Evolutionary conservation across 2,113 vertebrate species (phyloP), one percentile per base, ranked within the genome.

Genomic region (Xyliphius kryptos): DNA sequence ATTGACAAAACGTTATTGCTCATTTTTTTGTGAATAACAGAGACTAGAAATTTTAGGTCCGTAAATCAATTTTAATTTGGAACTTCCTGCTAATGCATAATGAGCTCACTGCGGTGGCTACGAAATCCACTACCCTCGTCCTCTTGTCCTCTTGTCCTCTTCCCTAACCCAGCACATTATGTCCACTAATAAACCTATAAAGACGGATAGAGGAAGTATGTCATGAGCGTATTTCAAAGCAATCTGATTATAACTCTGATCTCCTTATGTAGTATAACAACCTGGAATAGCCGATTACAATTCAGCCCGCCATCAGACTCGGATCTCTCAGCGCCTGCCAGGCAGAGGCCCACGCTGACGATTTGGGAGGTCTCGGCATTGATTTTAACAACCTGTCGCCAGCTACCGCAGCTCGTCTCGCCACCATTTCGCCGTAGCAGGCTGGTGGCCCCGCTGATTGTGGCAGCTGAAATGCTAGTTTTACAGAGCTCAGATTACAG

Each of bases 211-310:
- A 32, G 65, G 76, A 85, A 82, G 70, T 85, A 78, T 86, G 82
- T 80, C 84, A 85, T 72, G 76, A 73, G 80, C 79, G 85, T 67
- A 86, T 87, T 88, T 76, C 77, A 77, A 75, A 71, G 73, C 80
- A 90, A 90, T 87, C 87, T 86, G 89, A 91, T 91, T 90, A 91
- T 69, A 73, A 77, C 79, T 77, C 80, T 88, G 87, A 91, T 87
- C 86, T 82, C 83, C 84, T 89, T 87, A 87, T 88, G 81, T 56
- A 69, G 74, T 83, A 87, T 82, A 83, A 81, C 81, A 80, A 87
- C 83, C 80, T 79, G 83, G 87, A 87, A 86, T 81, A 85, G 70
- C 72, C 32, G 85, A 86, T 91, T 87, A 88, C 77, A 73, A 69
- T 81, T 77, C 80, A 80, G 80, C 72, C 36, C 77, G 67, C n/a